A percentile compares a stretch with the other conserved stretches of the same genome.
Conservation (phyloP, 2,113 vertebrate genomes). For the Melanerpes formicivorus region DNA sequence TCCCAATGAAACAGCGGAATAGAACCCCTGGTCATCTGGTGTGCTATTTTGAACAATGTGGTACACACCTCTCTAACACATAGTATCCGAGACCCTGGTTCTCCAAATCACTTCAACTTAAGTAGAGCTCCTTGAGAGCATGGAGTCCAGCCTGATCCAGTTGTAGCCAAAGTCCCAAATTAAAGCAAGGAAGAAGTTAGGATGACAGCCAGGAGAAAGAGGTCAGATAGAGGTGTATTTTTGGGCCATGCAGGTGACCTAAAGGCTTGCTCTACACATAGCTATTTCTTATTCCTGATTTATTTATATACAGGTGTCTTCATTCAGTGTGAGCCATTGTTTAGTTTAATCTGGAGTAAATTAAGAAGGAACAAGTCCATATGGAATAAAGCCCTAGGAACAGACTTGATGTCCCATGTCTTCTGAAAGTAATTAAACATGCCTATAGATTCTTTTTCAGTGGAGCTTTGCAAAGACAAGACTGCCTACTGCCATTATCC, state of each 20-base stretch:
- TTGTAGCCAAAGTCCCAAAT: neutral
- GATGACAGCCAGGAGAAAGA: neutral
- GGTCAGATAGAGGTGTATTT: neutral
- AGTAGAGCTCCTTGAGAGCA: neutral
- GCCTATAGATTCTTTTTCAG: neutral
- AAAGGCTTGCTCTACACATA: neutral
- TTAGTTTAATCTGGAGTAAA: neutral
- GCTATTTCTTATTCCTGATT: neutral
- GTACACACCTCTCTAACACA: neutral
- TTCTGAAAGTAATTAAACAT: conserved; percentile 12
- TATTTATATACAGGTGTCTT: neutral
- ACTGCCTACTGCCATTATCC: neutral
- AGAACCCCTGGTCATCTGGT: neutral
- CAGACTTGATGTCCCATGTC: neutral
- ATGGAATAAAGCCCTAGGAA: conserved; percentile 19
- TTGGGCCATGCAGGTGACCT: neutral
- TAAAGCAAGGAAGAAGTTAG: neutral
- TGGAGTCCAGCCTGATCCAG: neutral
- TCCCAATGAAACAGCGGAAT: neutral
- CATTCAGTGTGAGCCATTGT: neutral
- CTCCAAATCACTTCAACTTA: neutral
- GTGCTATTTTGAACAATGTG: neutral
- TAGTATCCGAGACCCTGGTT: neutral
- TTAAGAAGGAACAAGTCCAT: conserved; percentile 2
- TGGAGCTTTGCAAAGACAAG: neutral